These are phyloP conservation scores for Sebastes alutus DNA, from an alignment of 2,797 vertebrate genomes.

Conservation along the genomic window DNA sequence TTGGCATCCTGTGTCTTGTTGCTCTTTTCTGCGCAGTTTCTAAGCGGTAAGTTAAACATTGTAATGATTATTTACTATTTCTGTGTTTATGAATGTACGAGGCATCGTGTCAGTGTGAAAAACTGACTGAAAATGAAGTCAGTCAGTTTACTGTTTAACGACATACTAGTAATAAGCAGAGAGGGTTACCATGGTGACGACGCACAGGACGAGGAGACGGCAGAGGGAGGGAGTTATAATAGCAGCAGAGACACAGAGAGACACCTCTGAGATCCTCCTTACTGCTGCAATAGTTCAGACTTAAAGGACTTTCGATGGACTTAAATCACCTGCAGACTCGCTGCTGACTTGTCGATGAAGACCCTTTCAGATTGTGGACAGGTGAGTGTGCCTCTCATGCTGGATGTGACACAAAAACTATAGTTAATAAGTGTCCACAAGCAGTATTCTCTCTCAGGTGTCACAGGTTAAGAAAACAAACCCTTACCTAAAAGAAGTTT, in stretches of 20 bases:
- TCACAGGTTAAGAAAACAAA: background rate
- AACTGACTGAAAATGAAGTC: background rate
- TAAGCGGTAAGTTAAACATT: background rate
- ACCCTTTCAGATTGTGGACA: slow-evolving; percentile 1
- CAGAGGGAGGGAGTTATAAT: background rate
- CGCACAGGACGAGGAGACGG: slow-evolving; percentile 29
- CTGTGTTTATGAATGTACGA: background rate
- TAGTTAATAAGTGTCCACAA: background rate
- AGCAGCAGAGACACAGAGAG: background rate
- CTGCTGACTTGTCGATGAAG: slow-evolving; percentile 25
- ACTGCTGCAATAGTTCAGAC: background rate
- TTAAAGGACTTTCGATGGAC: slow-evolving; percentile 3
- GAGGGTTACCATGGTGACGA: slow-evolving; percentile 48
- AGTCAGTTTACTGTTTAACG: background rate
- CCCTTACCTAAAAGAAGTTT: too few species aligned
- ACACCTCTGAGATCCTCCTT: too few species aligned
- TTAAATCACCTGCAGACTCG: background rate
- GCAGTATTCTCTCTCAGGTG: background rate
- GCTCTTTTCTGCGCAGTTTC: background rate
- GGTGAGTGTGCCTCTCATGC: slow-evolving; percentile 17
- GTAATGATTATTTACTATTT: background rate
- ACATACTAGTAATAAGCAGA: background rate
- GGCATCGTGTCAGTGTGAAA: background rate
- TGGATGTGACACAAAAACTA: background rate
- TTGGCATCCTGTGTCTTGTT: background rate